phyloP scores from a whole-genome alignment of 2,113 vertebrate species.

The Panurus biarmicus region DNA sequence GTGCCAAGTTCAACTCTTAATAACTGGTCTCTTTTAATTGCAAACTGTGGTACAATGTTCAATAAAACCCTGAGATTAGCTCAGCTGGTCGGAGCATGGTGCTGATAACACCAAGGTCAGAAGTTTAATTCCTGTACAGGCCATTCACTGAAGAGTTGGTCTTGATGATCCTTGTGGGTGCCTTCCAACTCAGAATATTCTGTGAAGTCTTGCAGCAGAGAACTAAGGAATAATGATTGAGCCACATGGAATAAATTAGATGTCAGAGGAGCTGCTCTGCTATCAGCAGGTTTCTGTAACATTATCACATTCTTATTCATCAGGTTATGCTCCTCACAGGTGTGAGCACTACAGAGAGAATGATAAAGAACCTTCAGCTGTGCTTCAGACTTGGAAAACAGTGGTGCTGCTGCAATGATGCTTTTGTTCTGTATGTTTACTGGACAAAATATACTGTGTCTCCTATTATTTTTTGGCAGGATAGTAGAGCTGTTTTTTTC shows the following conservation, averaged over 20 bases:
- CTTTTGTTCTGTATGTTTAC: constrained; percentile 35
- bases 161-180: neutral
- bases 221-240: constrained; percentile 36
- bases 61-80: neutral
- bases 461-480: neutral
- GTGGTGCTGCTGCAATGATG: neutral
- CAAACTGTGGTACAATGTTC: neutral
- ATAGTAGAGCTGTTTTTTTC: neutral
- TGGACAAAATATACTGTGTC: neutral
- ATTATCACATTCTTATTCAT: constrained; percentile 63
- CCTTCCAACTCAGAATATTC: neutral
- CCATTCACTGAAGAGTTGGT: neutral
- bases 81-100: neutral
- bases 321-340: constrained; percentile 51
- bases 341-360: constrained; percentile 19
- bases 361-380: constrained; percentile 48
- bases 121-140: neutral
- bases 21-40: constrained; percentile 11
- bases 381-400: constrained; percentile 6
- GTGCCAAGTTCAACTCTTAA: neutral
- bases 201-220: neutral
- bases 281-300: constrained; percentile 52
- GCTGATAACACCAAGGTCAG: neutral
- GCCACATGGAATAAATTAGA: constrained; percentile 41
- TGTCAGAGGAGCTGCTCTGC: constrained; percentile 41